Conservation (phyloP, 2,888 invertebrate genomes). For the Neoaliturus tenellus region DNA sequence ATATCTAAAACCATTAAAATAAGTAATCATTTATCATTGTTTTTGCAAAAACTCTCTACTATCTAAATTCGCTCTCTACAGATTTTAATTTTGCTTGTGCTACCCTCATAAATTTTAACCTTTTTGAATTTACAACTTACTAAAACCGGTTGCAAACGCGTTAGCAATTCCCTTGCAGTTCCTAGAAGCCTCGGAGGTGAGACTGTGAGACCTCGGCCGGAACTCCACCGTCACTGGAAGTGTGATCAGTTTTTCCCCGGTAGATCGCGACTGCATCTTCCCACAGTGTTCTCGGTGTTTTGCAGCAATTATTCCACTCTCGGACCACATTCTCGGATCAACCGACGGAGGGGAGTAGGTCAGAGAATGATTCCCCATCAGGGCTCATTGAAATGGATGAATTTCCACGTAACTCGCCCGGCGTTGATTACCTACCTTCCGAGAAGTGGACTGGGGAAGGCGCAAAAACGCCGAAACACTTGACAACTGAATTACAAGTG, state of each 20-base stretch:
- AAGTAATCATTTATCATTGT: too few relatives aligned
- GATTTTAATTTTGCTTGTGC: too few relatives aligned
- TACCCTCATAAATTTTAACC: too few relatives aligned
- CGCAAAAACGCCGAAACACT: neutral
- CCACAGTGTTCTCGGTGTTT: neutral
- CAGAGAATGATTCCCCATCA: neutral
- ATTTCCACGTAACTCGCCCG: neutral
- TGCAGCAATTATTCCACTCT: neutral
- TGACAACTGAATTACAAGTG: neutral
- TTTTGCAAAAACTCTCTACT: too few relatives aligned
- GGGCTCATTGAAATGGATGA: neutral
- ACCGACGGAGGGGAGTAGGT: neutral
- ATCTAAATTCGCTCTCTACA: too few relatives aligned
- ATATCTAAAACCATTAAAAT: too few relatives aligned
- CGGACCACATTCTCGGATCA: neutral
- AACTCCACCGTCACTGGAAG: slow-evolving; percentile 1
- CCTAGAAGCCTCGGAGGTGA: neutral
- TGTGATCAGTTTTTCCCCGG: neutral
- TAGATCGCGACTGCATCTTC: neutral
- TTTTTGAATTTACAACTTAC: too few relatives aligned
- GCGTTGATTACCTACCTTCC: neutral
- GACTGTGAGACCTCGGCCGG: neutral
- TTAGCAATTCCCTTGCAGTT: neutral
- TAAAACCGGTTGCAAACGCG: too few relatives aligned
- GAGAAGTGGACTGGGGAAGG: neutral